Evolutionary conservation across 2,888 invertebrate species (phyloP), one percentile per base, ranked within the genome.

Genomic region (Candidula unifasciata): DNA sequence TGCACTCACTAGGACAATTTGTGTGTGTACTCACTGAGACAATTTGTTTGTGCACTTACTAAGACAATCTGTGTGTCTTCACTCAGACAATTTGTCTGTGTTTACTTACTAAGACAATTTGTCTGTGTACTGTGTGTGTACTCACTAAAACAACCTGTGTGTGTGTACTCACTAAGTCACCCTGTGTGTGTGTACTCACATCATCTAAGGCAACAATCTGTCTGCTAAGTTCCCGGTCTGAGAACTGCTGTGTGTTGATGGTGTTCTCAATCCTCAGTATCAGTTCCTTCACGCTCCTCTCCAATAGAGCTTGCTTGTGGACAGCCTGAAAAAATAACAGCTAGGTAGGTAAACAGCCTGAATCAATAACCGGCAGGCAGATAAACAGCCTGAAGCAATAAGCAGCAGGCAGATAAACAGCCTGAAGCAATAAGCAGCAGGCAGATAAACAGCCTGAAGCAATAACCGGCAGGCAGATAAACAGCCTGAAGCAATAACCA

Each of bases 301-400:
- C 96, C 84, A 98, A 95, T 30, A 96, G 92, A 89, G 96, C 96
- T n/a, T 96, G 95, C 93, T 96, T 96, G 91, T 97, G 97, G 30
- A 96, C 93, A 21, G 98, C 97, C 95, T 97, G 88, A 16, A 88
- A 88, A 77, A 66, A 66, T 80, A 54, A 79, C 44, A 66, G n/a
- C n/a, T n/a, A n/a, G n/a, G n/a, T n/a, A n/a, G n/a, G n/a, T n/a
- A n/a, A n/a, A n/a, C n/a, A 64, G 24, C 18, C n/a, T n/a, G n/a
- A n/a, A n/a, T n/a, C n/a, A n/a, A n/a, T n/a, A 64, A 6, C 64
- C 27, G 6, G 24, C 18, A 6, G 64, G 64, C 18, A 1, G 6
- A 27, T 27, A n/a, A 64, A 27, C 24, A n/a, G 64, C 8, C 64
- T 27, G 24, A 64, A n/a, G n/a, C 64, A 64, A 16, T n/a, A 64